Evolutionary conservation across 2,797 vertebrate genomes (phyloP).

Genomic region (Acipenser ruthenus): DNA sequence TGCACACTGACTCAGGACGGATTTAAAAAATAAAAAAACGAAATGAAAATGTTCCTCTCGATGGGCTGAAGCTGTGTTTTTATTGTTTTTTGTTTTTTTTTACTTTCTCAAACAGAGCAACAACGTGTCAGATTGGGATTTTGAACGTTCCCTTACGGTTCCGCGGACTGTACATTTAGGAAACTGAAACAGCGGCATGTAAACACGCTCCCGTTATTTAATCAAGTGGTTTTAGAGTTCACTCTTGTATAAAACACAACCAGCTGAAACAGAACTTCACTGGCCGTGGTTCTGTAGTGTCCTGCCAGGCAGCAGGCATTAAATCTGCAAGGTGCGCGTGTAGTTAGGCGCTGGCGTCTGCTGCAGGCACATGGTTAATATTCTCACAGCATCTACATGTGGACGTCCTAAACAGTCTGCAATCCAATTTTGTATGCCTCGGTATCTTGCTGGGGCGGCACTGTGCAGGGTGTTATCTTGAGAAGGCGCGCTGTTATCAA

Average conservation of each 20-base stretch:
- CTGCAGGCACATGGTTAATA: not conserved
- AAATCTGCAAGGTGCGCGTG: no score
- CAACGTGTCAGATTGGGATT: conserved; percentile 21
- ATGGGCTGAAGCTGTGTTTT: not conserved
- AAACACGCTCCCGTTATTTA: conserved; percentile 8
- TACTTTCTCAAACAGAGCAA: conserved; percentile 12
- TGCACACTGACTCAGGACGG: conserved; percentile 22
- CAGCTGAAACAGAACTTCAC: not conserved
- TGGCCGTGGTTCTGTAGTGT: no score
- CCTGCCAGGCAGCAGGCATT: no score
- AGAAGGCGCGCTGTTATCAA: not conserved
- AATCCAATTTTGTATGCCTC: conserved; percentile 1
- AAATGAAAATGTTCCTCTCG: conserved; percentile 12
- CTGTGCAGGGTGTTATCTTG: not conserved
- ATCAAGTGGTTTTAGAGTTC: not conserved
- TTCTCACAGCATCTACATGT: not conserved
- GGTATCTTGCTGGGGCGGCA: not conserved
- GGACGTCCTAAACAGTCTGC: not conserved
- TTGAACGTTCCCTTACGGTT: conserved; percentile 10
- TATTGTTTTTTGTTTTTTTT: no score
- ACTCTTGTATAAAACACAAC: not conserved
- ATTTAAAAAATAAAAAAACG: conserved; percentile 8
- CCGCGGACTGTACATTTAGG: conserved; percentile 10
- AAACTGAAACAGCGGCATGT: conserved; percentile 14
- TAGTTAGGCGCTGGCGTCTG: no score